Evolutionary conservation across 1,140 invertebrate species (phyloP).

Genomic region (Drosophila equinoxialis): DNA sequence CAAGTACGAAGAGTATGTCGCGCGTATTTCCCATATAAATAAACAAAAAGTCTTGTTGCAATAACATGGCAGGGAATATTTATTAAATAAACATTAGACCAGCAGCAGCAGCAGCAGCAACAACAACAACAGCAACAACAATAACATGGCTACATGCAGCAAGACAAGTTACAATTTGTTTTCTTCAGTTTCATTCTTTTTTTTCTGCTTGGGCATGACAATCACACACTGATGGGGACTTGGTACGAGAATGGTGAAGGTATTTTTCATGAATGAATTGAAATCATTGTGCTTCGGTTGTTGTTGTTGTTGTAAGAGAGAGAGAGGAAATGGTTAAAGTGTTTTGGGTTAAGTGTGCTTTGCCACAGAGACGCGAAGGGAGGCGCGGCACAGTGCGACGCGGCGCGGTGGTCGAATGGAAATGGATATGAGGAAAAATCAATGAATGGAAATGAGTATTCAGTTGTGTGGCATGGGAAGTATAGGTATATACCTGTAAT

Average conservation of each 20-base stretch:
- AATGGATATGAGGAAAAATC: not conserved
- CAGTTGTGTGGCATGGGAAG: not conserved
- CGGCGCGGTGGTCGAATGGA: not conserved
- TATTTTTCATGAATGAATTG: constrained; percentile 73
- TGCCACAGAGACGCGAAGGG: constrained; percentile 9
- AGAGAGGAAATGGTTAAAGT: constrained; percentile 34
- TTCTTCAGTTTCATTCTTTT: not conserved
- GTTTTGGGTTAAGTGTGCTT: constrained; percentile 31
- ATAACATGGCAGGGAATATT: constrained; percentile 76
- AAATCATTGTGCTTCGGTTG: constrained; percentile 5
- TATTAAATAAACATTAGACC: constrained; percentile 79
- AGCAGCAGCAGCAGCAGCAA: constrained; percentile 41
- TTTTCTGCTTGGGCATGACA: constrained; percentile 24
- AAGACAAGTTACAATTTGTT: constrained; percentile 49
- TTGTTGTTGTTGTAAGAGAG: constrained; percentile 1
- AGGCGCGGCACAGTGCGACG: not conserved
- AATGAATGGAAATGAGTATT: constrained; percentile 13
- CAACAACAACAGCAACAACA: constrained; percentile 33
- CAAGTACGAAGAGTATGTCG: constrained; percentile 62
- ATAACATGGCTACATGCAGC: constrained; percentile 35
- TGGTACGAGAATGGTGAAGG: constrained; percentile 31
- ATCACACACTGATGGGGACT: not conserved
- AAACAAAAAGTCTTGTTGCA: constrained; percentile 75
- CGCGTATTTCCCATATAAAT: constrained; percentile 74
- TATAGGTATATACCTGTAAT: not conserved